A percentile compares a stretch with the other conserved stretches of the same genome.
Conservation (phyloP, 2,888 invertebrate species). For the Idaea aversata region DNA sequence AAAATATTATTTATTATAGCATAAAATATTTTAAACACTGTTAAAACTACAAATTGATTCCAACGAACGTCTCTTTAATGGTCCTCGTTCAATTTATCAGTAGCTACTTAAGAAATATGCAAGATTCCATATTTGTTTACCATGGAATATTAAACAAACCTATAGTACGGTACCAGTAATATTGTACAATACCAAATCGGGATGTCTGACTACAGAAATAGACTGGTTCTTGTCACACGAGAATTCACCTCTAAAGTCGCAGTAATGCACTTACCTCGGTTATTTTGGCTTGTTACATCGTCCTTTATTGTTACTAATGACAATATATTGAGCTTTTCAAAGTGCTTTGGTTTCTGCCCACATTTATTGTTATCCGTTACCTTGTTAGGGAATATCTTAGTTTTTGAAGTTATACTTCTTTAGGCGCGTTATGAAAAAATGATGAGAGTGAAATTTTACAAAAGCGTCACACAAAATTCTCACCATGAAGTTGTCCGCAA, state of each 20-base stretch:
- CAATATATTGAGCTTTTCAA: constrained; percentile 2
- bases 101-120: constrained; percentile 1
- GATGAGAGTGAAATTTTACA: too few species aligned
- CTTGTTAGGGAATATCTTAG: constrained; percentile 7
- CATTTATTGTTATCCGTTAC: constrained; percentile 32
- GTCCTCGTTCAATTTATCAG: constrained; percentile 14
- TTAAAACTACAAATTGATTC: background rate
- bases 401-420: too few species aligned
- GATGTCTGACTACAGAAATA: constrained; percentile 50
- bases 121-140: constrained; percentile 34
- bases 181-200: constrained; percentile 47
- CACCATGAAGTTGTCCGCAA: too few species aligned
- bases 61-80: background rate
- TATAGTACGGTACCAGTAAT: constrained; percentile 26
- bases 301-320: constrained; percentile 22
- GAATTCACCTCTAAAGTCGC: constrained; percentile 45
- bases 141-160: constrained; percentile 39
- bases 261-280: constrained; percentile 19
- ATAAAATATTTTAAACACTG: background rate
- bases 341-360: constrained; percentile 15
- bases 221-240: constrained; percentile 45
- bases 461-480: too few species aligned
- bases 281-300: constrained; percentile 22
- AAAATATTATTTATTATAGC: background rate
- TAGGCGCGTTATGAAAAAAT: too few species aligned